phyloP scores from a whole-genome alignment of 2,113 vertebrate genomes.

The Mesocricetus auratus region DNA sequence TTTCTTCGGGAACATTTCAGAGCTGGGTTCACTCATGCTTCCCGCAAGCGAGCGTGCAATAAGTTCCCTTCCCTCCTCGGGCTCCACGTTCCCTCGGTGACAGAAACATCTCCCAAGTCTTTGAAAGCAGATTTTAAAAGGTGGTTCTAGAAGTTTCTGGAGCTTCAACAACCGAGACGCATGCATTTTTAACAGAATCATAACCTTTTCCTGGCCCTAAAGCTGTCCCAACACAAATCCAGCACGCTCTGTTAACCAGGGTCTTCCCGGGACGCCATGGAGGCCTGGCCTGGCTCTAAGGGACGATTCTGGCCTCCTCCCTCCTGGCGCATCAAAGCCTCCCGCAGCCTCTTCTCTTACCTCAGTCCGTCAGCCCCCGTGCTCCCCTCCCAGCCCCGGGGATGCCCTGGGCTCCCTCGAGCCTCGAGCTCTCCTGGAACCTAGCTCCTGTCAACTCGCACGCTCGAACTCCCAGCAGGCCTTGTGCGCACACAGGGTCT shows the following conservation, averaged over 20 bases:
- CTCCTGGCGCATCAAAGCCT: too few species aligned
- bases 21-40: neutral
- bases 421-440: neutral
- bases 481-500: neutral
- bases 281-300: neutral
- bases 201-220: fast-evolving
- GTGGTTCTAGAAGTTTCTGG: too few species aligned
- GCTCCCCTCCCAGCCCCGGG: too few species aligned
- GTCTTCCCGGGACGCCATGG: fast-evolving
- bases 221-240: fast-evolving
- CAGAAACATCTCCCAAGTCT: neutral
- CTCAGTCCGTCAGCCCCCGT: neutral
- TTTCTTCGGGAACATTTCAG: neutral
- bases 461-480: neutral
- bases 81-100: neutral
- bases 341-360: too few species aligned
- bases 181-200: neutral
- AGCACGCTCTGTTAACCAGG: neutral
- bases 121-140: neutral
- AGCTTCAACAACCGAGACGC: neutral
- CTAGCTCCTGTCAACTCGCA: neutral
- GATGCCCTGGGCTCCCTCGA: neutral
- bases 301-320: neutral
- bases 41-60: too few species aligned
- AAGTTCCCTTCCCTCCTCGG: too few species aligned